phyloP scores from a whole-genome alignment of 2,797 vertebrate species.

The Balearica regulorum region DNA sequence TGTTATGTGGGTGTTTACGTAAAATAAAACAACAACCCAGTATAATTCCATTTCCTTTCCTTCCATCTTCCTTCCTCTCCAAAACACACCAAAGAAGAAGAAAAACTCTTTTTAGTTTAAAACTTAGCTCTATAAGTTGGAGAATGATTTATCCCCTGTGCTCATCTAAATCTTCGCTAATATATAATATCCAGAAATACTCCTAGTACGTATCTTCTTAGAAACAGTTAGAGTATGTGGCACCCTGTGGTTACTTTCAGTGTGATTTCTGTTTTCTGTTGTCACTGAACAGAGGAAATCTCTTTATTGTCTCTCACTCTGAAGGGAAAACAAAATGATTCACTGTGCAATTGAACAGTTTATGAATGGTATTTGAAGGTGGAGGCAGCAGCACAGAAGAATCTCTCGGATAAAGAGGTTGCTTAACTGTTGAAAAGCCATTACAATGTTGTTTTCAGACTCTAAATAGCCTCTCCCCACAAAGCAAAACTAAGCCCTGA shows the following conservation, averaged over 20 bases:
- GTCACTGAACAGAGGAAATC: neutral
- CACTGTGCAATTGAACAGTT: neutral
- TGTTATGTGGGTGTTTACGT: neutral
- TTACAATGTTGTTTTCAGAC: neutral
- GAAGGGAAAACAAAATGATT: neutral
- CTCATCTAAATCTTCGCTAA: neutral
- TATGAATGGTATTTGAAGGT: neutral
- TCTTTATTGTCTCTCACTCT: neutral
- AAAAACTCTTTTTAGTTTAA: neutral
- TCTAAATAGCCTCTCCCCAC: neutral
- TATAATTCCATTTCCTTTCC: neutral
- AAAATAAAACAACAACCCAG: neutral
- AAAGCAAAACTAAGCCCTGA: neutral
- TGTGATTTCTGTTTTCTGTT: neutral
- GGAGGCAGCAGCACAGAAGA: neutral
- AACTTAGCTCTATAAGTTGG: neutral
- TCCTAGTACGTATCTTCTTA: neutral
- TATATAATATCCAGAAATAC: neutral
- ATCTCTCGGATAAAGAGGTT: neutral
- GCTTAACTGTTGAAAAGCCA: neutral
- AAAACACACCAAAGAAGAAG: neutral
- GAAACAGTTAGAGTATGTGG: neutral
- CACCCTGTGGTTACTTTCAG: neutral
- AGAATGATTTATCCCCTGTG: neutral
- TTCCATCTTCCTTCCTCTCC: neutral